Base-by-base conservation (phyloP, 2,888 invertebrate genomes). In the Laothoe populi region DNA sequence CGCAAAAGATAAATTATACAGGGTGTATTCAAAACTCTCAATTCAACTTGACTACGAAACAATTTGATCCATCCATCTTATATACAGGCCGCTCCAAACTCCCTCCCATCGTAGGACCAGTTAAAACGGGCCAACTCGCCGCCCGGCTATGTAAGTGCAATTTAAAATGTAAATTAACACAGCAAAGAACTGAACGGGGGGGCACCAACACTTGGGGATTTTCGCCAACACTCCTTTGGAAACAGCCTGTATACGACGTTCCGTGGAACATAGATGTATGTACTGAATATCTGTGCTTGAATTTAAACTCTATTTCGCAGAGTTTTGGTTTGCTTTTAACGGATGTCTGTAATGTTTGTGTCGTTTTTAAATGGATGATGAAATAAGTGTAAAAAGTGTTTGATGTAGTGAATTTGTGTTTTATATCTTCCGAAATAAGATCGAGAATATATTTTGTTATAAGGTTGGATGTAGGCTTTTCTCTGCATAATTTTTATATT, bases 111-210 rank as follows among this genome's bases (percentile, higher is more conserved):
- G n/a, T 26, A 13, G 82, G 86, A 74, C 82, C 84, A 78, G 85
- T 82, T 85, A 86, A 87, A 89, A 88, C 90, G 85, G 83, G 78
- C 78, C 83, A 84, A 88, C 82, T 88, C 88, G 88, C 90, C 89
- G 83, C 82, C 84, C 81, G 82, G 87, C 90, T 87, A 92, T 92
- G 89, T 90, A 91, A 93, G 92, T 92, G 93, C 92, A 93, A 93
- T 93, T 93, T 93, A 93, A 93, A 93, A 93, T 93, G 93, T 93
- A 93, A 93, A 93, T 93, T 93, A 93, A 93, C 92, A 87, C 83
- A 81, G 88, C 88, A 93, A 93, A 93, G 93, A 93, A 93, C 86
- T 53, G 53, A 53, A 19, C 10, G 53, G 53, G 53, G 53, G 53
- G 35, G 69, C 78, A 77, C 82, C 73, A 76, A 82, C 87, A 82